Percentiles rank a stretch among this genome's conserved stretches.
Conservation (phyloP, 2,888 invertebrate genomes). For the Rhorus exstirpatorius region DNA sequence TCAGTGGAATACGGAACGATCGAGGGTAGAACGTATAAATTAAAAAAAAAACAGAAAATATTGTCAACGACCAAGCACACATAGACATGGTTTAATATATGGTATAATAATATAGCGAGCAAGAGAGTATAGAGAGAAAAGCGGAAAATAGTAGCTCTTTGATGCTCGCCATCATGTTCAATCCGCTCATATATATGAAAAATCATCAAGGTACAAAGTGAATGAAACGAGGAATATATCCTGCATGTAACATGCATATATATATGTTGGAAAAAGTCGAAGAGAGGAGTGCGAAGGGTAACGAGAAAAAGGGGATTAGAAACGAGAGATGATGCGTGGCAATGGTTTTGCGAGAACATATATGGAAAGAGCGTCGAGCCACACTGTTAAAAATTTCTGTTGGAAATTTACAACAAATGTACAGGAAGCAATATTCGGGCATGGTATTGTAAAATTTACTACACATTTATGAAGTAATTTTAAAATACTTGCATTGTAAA, state of each 20-base stretch:
- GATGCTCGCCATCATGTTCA: constrained; percentile 75
- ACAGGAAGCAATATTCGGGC: no score
- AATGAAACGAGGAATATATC: constrained; percentile 8
- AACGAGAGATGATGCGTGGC: constrained; percentile 38
- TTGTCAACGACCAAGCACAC: background rate
- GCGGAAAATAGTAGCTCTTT: constrained; percentile 69
- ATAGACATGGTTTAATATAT: background rate
- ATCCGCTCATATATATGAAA: constrained; percentile 74
- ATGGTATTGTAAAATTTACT: no score
- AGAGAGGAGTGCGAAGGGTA: constrained; percentile 23
- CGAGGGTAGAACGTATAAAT: background rate
- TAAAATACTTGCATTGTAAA: no score
- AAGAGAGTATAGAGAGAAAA: constrained; percentile 61
- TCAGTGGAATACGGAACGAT: constrained; percentile 10
- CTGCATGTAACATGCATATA: background rate
- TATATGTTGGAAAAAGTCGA: constrained; percentile 14
- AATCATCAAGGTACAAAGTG: constrained; percentile 40
- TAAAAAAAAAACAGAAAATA: background rate
- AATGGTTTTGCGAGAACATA: constrained; percentile 5
- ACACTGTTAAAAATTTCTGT: no score
- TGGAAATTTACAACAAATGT: no score
- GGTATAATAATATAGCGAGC: no score
- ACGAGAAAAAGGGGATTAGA: constrained; percentile 5
- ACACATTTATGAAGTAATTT: no score
- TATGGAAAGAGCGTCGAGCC: constrained; percentile 31